Evolutionary conservation across 2,113 vertebrate genomes (phyloP).

Genomic region (Neofelis nebulosa): DNA sequence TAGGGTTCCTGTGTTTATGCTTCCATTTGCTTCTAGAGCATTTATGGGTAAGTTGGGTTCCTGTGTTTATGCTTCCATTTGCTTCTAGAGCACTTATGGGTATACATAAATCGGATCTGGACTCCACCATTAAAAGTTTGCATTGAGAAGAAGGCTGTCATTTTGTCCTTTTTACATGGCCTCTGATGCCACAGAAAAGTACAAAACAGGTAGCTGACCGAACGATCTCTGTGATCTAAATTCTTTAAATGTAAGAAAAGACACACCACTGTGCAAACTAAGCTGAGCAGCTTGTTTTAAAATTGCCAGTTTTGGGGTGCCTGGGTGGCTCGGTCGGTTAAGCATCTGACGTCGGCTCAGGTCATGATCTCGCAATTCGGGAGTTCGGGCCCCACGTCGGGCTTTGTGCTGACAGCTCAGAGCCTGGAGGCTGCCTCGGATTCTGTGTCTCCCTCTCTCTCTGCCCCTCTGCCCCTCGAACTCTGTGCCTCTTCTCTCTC

Average conservation of each 20-base stretch:
- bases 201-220: constrained; percentile 30
- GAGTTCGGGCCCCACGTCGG: neutral
- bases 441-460: neutral
- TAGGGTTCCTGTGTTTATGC: neutral
- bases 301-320: neutral
- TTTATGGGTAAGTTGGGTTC: neutral
- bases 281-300: neutral
- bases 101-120: neutral
- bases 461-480: neutral
- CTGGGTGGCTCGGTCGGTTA: neutral
- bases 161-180: neutral
- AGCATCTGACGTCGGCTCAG: neutral
- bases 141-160: constrained; percentile 2
- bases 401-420: neutral
- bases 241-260: constrained; percentile 38
- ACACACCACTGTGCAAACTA: neutral
- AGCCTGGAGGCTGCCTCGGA: neutral
- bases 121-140: neutral
- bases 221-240: neutral
- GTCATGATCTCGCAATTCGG: neutral
- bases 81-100: constrained; percentile 20
- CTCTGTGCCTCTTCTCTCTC: neutral
- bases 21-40: constrained; percentile 21
- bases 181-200: constrained; percentile 32
- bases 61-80: neutral